A percentile compares a stretch with the other conserved stretches of the same genome.
Evolutionary conservation across 1,140 invertebrate species (phyloP).

Genomic region (Proctacanthus coquilletti): DNA sequence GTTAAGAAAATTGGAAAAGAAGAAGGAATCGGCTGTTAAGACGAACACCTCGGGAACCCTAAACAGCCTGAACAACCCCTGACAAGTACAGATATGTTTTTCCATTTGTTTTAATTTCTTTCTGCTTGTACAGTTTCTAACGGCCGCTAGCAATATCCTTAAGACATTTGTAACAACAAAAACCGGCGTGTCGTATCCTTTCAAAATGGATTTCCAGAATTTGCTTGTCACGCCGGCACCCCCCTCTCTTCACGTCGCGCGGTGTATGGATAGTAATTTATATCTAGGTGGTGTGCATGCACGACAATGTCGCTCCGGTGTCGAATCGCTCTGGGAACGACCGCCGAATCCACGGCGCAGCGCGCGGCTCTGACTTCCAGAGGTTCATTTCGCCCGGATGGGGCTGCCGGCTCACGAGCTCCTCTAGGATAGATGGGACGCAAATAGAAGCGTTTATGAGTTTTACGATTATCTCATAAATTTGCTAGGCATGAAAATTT

Average conservation of each 20-base stretch:
- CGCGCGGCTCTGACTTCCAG: too few species aligned
- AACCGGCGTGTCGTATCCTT: background rate
- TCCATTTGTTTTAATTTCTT: background rate
- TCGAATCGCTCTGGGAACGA: too few species aligned
- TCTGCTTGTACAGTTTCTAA: background rate
- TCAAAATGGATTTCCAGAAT: background rate
- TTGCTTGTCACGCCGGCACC: too few species aligned
- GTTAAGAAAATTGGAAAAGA: too few species aligned
- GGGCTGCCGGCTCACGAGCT: too few species aligned
- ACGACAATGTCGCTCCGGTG: too few species aligned
- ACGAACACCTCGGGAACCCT: background rate
- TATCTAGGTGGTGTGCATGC: too few species aligned
- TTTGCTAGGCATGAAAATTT: slow-evolving; percentile 1
- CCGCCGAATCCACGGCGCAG: too few species aligned
- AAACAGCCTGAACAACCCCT: background rate
- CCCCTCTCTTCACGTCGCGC: too few species aligned
- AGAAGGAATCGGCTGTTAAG: background rate
- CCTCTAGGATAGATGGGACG: too few species aligned
- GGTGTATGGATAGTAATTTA: too few species aligned
- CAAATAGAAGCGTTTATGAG: background rate
- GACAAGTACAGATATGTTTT: background rate
- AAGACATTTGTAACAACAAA: background rate
- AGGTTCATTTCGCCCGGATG: too few species aligned
- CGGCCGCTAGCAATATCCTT: background rate
- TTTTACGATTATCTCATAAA: slow-evolving; percentile 1